phyloP scores from a whole-genome alignment of 2,113 vertebrate genomes.

The Salvelinus alpinus region DNA sequence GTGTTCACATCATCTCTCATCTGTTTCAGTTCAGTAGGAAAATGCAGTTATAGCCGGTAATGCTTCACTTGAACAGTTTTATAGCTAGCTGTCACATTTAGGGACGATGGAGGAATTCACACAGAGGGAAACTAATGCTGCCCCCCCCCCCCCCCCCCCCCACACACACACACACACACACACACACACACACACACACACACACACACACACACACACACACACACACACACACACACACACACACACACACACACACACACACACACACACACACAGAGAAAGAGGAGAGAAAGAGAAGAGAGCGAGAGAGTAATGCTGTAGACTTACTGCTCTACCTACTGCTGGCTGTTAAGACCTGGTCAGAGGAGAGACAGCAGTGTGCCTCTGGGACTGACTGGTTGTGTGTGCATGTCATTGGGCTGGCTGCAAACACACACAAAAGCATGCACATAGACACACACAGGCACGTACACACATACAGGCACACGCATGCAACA shows the following conservation, averaged over 20 bases:
- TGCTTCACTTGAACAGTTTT: constrained; percentile 2
- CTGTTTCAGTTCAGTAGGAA: not conserved
- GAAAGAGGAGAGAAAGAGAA: too few species aligned
- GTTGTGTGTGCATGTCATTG: too few species aligned
- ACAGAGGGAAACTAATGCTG: not conserved
- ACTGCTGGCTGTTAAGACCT: too few species aligned
- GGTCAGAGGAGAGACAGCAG: too few species aligned
- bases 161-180: not conserved
- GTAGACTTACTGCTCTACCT: too few species aligned
- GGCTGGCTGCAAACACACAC: too few species aligned
- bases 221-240: not conserved
- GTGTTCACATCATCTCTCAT: not conserved
- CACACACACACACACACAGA: too few species aligned
- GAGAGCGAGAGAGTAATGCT: too few species aligned
- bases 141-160: fast-evolving
- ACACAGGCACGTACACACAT: not conserved
- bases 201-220: too few species aligned
- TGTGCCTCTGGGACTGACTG: too few species aligned
- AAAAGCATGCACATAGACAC: not conserved
- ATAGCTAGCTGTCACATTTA: not conserved
- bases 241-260: too few species aligned
- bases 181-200: too few species aligned
- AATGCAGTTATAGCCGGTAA: not conserved
- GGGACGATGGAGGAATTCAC: not conserved
- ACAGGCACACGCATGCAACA: not conserved